Percentiles rank a stretch among this genome's conserved stretches.
Evolutionary conservation across 1,140 invertebrate genomes (phyloP).

Genomic region (Diabrotica undecimpunctata): DNA sequence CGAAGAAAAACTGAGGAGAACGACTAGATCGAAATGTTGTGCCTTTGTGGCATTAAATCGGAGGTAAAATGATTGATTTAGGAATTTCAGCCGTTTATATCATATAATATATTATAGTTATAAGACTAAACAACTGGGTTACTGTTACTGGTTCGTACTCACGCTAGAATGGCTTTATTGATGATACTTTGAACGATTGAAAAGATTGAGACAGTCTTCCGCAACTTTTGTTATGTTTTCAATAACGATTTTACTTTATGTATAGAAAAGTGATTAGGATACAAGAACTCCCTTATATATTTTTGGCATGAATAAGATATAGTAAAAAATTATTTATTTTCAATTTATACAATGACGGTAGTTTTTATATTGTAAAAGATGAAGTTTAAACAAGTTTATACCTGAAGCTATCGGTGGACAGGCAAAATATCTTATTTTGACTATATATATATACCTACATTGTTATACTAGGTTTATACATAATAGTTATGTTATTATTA

Average conservation of each 20-base stretch:
- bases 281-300: too few relatives aligned
- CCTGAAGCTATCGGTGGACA: too few relatives aligned
- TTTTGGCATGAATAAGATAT: too few relatives aligned
- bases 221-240: not conserved
- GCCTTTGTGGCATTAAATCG: constrained; percentile 16
- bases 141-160: constrained; percentile 6
- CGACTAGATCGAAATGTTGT: constrained; percentile 10
- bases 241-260: not conserved
- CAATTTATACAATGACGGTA: too few relatives aligned
- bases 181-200: constrained; percentile 4
- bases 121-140: constrained; percentile 19
- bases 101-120: constrained; percentile 13
- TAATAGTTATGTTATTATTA: too few relatives aligned
- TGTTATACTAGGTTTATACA: too few relatives aligned
- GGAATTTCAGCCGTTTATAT: constrained; percentile 13
- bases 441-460: too few relatives aligned
- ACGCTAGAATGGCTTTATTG: constrained; percentile 5
- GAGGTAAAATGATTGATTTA: constrained; percentile 26
- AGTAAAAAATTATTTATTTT: too few relatives aligned
- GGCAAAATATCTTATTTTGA: too few relatives aligned
- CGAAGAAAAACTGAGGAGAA: constrained; percentile 23
- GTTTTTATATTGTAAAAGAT: too few relatives aligned
- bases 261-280: not conserved
- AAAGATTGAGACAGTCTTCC: not conserved
- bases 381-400: too few relatives aligned